A percentile compares a stretch with the other conserved stretches of the same genome.
phyloP scores from a whole-genome alignment of 2,113 vertebrate genomes.

The Actenoides lindsayi region DNA sequence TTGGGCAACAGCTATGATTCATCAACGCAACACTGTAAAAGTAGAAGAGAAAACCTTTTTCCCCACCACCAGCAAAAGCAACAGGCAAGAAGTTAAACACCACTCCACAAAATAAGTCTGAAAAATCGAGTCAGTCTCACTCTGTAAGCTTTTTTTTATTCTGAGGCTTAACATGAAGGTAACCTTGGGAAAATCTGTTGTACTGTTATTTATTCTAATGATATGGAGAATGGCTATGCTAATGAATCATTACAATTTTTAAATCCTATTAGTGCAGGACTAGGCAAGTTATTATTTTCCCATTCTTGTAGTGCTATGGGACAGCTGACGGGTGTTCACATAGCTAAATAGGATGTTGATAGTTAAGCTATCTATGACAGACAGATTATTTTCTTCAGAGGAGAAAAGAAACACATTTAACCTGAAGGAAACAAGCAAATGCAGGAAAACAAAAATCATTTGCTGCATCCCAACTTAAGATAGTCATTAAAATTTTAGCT shows the following conservation, averaged over 20 bases:
- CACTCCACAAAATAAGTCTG: neutral
- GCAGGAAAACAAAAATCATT: neutral
- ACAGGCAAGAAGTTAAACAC: neutral
- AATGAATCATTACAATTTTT: neutral
- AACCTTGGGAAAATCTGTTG: slow-evolving; percentile 4
- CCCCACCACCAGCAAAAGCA: neutral
- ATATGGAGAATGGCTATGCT: neutral
- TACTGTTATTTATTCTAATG: slow-evolving; percentile 5
- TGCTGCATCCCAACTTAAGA: neutral
- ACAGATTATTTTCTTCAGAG: neutral
- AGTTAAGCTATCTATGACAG: neutral
- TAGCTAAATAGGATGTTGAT: no score
- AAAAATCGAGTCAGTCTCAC: neutral
- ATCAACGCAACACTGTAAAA: slow-evolving; percentile 87
- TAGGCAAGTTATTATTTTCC: neutral
- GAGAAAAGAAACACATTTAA: neutral
- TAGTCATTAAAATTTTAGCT: neutral
- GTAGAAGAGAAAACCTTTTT: neutral
- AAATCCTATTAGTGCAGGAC: neutral
- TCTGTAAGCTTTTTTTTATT: neutral
- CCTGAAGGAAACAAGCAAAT: neutral
- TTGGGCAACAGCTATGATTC: slow-evolving; percentile 96
- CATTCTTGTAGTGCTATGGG: neutral
- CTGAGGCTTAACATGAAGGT: neutral
- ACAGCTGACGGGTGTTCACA: neutral